Percentiles rank a stretch among this genome's conserved stretches.
Conservation (phyloP, 2,888 invertebrate genomes). For the Thecophora atra region DNA sequence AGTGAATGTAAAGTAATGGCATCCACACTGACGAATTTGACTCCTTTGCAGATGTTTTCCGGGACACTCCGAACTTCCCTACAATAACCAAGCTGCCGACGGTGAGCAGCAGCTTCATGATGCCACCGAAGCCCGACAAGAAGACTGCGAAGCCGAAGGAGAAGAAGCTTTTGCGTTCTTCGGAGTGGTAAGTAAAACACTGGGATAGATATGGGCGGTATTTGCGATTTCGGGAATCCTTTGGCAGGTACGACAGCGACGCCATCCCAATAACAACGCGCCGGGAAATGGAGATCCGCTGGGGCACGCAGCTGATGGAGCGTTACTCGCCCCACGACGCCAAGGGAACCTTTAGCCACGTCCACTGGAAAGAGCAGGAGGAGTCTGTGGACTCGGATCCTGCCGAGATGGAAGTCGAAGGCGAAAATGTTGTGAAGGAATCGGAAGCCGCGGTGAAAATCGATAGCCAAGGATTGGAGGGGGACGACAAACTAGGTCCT, state of each 20-base stretch:
- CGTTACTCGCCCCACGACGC: slow-evolving; percentile 45
- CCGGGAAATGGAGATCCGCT: slow-evolving; percentile 50
- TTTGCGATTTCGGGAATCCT: neutral
- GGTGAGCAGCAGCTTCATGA: slow-evolving; percentile 46
- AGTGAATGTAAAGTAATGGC: too few species aligned
- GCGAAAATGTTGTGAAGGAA: too few species aligned
- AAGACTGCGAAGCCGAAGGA: slow-evolving; percentile 46
- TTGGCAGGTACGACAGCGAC: slow-evolving; percentile 55
- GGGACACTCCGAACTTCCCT: slow-evolving; percentile 50
- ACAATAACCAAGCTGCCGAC: slow-evolving; percentile 51
- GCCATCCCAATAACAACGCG: slow-evolving; percentile 54
- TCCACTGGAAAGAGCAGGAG: slow-evolving; percentile 46
- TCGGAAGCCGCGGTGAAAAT: neutral
- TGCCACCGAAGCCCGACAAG: slow-evolving; percentile 42
- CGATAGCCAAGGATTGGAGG: neutral
- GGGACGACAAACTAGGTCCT: neutral
- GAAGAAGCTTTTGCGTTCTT: slow-evolving; percentile 50
- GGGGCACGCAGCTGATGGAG: slow-evolving; percentile 52
- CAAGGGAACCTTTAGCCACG: slow-evolving; percentile 46
- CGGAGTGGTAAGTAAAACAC: slow-evolving; percentile 51
- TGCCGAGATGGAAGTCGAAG: neutral
- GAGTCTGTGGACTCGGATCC: slow-evolving; percentile 25
- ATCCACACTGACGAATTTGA: neutral
- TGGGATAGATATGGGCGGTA: neutral
- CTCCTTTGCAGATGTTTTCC: slow-evolving; percentile 49